These are phyloP conservation scores for Philaethria dido DNA, from an alignment of 2,888 invertebrate genomes.

Conservation along the genomic window DNA sequence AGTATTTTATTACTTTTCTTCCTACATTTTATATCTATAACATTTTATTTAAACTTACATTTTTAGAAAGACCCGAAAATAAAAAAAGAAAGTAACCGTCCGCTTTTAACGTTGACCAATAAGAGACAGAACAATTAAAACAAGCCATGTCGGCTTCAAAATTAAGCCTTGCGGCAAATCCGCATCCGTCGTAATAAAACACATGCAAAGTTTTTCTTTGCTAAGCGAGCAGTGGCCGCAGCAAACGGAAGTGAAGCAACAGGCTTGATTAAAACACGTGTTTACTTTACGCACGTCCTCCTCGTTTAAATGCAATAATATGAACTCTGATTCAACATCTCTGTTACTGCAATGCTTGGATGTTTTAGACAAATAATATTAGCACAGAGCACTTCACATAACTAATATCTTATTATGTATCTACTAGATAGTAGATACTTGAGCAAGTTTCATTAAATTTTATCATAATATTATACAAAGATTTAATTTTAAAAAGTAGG, in stretches of 20 bases:
- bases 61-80: not conserved
- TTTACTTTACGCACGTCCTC: conserved; percentile 79
- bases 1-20: too few species aligned
- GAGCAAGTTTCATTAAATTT: not conserved
- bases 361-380: conserved; percentile 31
- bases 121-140: conserved; percentile 74
- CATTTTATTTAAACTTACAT: not conserved
- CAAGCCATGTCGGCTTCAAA: conserved; percentile 69
- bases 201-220: conserved; percentile 84
- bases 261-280: conserved; percentile 84
- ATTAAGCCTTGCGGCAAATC: conserved; percentile 75
- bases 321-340: conserved; percentile 43
- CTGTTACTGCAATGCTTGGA: conserved; percentile 37
- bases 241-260: conserved; percentile 79
- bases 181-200: conserved; percentile 82
- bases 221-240: conserved; percentile 72
- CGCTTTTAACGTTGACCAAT: conserved; percentile 57
- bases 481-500: not conserved
- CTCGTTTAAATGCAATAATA: conserved; percentile 70
- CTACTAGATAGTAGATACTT: too few species aligned
- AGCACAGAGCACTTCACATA: not conserved
- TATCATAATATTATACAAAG: not conserved
- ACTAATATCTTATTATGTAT: conserved; percentile 10
- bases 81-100: conserved; percentile 20
- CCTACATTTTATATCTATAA: not conserved